Evolutionary conservation across 2,113 vertebrate genomes (phyloP).

Genomic region (Chlorodrepanis virens): DNA sequence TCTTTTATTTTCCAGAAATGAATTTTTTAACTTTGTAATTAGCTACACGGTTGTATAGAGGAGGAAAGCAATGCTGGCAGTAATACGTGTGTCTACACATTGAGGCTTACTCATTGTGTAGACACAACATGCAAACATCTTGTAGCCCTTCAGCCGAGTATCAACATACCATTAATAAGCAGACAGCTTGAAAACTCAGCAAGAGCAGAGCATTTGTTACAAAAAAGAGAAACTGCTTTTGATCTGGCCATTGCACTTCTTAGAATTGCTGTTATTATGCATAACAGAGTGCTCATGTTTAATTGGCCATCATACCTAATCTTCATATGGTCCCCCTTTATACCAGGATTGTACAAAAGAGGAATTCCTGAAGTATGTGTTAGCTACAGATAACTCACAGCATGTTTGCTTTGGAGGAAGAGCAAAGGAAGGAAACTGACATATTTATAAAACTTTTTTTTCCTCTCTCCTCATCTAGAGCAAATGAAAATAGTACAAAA

Average conservation of each 20-base stretch:
- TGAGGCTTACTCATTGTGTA: not conserved
- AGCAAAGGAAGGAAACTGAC: constrained; percentile 49
- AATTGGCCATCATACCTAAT: not conserved
- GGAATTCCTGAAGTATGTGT: constrained; percentile 29
- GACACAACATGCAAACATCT: not conserved
- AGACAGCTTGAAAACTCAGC: not conserved
- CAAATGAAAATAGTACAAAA: constrained; percentile 5
- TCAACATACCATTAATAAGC: not conserved
- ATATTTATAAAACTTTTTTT: not conserved
- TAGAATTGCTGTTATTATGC: not conserved
- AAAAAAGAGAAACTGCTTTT: not conserved
- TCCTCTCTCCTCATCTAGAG: not conserved
- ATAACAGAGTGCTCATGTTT: not conserved
- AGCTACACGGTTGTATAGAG: not conserved
- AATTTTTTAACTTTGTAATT: not conserved
- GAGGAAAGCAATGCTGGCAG: not conserved
- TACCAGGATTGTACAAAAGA: not conserved
- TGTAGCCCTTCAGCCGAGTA: not conserved
- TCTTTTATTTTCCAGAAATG: not conserved
- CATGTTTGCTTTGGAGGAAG: constrained; percentile 24
- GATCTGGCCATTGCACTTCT: not conserved
- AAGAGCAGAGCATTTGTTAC: not conserved
- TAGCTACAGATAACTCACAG: constrained; percentile 7
- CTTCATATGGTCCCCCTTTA: not conserved
- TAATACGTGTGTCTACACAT: not conserved